These are phyloP conservation scores for Drosophila merina DNA, from an alignment of 2,888 invertebrate genomes.

Conservation along the genomic window DNA sequence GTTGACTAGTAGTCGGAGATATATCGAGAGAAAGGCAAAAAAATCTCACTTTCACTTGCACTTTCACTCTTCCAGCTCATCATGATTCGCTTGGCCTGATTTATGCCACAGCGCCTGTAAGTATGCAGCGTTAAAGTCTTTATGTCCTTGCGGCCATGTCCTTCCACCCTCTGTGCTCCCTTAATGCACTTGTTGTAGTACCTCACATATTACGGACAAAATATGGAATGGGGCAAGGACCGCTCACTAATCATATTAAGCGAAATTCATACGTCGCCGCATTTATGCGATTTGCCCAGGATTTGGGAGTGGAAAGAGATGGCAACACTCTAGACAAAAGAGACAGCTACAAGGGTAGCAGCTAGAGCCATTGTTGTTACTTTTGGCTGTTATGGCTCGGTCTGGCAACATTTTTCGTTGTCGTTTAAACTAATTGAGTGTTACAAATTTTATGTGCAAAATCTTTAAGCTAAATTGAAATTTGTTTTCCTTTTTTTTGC, in stretches of 20 bases:
- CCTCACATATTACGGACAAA: conserved; percentile 27
- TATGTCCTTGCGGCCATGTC: conserved; percentile 49
- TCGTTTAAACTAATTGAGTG: conserved; percentile 80
- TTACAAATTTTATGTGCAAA: conserved; percentile 81
- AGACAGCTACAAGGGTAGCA: conserved; percentile 25
- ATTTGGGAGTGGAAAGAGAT: conserved; percentile 1
- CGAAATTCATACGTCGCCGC: conserved; percentile 75
- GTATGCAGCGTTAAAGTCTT: conserved; percentile 77
- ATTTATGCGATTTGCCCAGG: conserved; percentile 69
- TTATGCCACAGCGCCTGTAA: conserved; percentile 78
- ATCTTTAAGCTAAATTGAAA: conserved; percentile 79
- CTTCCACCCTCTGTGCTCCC: conserved; percentile 1
- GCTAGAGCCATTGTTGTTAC: conserved; percentile 27
- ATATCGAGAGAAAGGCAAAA: background rate
- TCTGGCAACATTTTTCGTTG: conserved; percentile 72
- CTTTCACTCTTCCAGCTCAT: conserved; percentile 32
- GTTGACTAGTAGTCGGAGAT: too few species aligned
- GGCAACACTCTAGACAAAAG: background rate
- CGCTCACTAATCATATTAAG: conserved; percentile 80
- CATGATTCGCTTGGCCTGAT: conserved; percentile 68
- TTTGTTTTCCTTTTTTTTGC: conserved; percentile 60
- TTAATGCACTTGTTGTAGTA: conserved; percentile 65
- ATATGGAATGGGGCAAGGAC: conserved; percentile 14
- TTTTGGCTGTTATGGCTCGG: conserved; percentile 42
- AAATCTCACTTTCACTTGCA: background rate